phyloP scores from a whole-genome alignment of 2,888 invertebrate species.

The Chouioia cunea region DNA sequence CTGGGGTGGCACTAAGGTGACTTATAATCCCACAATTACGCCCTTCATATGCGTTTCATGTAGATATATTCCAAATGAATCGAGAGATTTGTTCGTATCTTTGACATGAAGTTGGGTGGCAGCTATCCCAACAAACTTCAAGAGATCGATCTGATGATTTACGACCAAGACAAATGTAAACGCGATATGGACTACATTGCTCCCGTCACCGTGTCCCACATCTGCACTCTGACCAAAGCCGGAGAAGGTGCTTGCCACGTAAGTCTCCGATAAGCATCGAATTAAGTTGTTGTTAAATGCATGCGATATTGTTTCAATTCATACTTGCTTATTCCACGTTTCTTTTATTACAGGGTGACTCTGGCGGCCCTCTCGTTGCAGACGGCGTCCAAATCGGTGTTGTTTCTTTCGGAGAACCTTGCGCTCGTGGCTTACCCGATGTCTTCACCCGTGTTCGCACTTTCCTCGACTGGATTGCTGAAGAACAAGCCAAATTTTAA shows the following conservation, averaged over 20 bases:
- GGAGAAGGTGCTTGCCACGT: conserved; percentile 64
- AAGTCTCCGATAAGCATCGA: no score
- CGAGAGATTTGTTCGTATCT: background rate
- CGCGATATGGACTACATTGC: background rate
- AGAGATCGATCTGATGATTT: conserved; percentile 39
- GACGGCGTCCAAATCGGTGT: conserved; percentile 64
- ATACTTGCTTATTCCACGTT: no score
- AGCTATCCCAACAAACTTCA: conserved; percentile 38
- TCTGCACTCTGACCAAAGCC: conserved; percentile 59
- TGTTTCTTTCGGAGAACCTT: conserved; percentile 69
- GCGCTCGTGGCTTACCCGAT: conserved; percentile 67
- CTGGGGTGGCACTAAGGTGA: conserved; percentile 1
- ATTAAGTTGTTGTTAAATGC: no score
- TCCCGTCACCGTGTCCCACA: conserved; percentile 50
- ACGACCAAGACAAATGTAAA: conserved; percentile 43
- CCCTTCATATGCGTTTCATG: background rate
- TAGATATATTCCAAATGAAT: background rate
- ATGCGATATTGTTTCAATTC: background rate
- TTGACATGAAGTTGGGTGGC: conserved; percentile 23
- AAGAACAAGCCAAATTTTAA: no score
- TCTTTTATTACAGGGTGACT: conserved; percentile 59
- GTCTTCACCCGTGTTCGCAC: conserved; percentile 67
- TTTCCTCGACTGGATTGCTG: conserved; percentile 64
- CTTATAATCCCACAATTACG: background rate
- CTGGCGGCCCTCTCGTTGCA: conserved; percentile 64